phyloP scores from a whole-genome alignment of 1,140 invertebrate genomes.

The Apis laboriosa region DNA sequence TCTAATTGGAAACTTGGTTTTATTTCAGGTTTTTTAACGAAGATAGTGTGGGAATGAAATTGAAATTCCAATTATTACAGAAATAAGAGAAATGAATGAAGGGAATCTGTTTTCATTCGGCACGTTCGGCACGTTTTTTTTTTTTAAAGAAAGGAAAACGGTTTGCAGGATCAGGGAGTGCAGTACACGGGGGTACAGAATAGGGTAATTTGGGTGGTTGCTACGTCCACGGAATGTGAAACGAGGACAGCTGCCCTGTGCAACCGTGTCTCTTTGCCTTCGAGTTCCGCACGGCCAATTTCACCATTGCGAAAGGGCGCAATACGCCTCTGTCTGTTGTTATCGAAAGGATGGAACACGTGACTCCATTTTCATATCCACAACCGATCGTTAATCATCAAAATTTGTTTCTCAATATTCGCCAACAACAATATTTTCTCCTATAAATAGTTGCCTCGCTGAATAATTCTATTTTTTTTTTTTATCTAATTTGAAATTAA shows the following conservation, averaged over 20 bases:
- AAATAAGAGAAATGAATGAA: too few relatives aligned
- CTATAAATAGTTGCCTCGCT: too few relatives aligned
- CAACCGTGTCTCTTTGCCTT: slow-evolving; percentile 52
- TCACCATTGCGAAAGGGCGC: slow-evolving; percentile 59
- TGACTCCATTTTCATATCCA: slow-evolving; percentile 18
- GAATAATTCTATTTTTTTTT: too few relatives aligned
- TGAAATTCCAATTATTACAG: too few relatives aligned
- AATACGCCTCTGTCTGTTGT: slow-evolving; percentile 43
- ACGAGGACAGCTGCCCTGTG: slow-evolving; percentile 37
- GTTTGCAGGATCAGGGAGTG: slow-evolving; percentile 61
- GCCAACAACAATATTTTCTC: too few relatives aligned
- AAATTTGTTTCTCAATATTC: neutral
- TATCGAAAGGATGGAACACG: slow-evolving; percentile 26
- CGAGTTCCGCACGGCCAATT: slow-evolving; percentile 61
- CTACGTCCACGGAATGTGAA: slow-evolving; percentile 62
- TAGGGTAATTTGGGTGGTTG: slow-evolving; percentile 68
- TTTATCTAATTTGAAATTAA: too few relatives aligned
- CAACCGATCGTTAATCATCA: neutral
- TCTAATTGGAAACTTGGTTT: too few relatives aligned
- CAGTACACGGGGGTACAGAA: slow-evolving; percentile 53
- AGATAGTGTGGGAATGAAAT: too few relatives aligned
- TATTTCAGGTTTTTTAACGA: too few relatives aligned
- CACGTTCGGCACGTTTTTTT: slow-evolving; percentile 32
- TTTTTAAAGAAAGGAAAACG: slow-evolving; percentile 17
- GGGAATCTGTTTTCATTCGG: neutral